Conservation (phyloP, 1,140 invertebrate species). For the Ooceraea biroi region DNA sequence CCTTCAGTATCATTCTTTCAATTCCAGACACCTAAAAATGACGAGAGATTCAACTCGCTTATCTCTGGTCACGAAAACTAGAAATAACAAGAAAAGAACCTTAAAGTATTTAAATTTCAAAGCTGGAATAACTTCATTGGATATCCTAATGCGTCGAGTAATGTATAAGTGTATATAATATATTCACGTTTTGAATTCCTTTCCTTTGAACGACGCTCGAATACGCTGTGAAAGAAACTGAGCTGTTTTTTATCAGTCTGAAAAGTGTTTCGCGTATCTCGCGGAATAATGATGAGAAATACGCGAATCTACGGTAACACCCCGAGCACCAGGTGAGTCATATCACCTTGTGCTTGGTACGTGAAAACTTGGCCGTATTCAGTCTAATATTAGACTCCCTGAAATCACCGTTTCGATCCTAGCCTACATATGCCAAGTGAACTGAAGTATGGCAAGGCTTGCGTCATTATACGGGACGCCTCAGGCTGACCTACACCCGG, state of each 20-base stretch:
- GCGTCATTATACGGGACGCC: neutral
- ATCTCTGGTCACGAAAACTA: too few species aligned
- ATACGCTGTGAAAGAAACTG: neutral
- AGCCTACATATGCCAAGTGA: constrained; percentile 12
- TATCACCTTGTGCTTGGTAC: constrained; percentile 29
- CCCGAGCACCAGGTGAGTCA: constrained; percentile 11
- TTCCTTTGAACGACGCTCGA: neutral
- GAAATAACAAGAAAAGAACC: too few species aligned
- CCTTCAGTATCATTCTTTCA: too few species aligned
- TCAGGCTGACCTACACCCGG: too few species aligned
- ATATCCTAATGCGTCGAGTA: too few species aligned
- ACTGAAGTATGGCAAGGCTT: constrained; percentile 5
- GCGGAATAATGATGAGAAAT: neutral
- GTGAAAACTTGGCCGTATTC: constrained; percentile 17
- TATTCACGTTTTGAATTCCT: too few species aligned
- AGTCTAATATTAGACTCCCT: constrained; percentile 68
- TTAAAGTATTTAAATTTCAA: too few species aligned
- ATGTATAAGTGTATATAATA: too few species aligned
- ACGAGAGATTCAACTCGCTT: too few species aligned
- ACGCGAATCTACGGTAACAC: constrained; percentile 8
- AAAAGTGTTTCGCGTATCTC: neutral
- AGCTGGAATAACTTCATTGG: too few species aligned
- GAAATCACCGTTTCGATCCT: constrained; percentile 48
- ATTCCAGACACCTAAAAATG: too few species aligned
- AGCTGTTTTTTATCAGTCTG: neutral